Percentiles rank a stretch among this genome's conserved stretches.
phyloP scores from a whole-genome alignment of 2,888 invertebrate genomes.

The Polydrusus tereticollis region DNA sequence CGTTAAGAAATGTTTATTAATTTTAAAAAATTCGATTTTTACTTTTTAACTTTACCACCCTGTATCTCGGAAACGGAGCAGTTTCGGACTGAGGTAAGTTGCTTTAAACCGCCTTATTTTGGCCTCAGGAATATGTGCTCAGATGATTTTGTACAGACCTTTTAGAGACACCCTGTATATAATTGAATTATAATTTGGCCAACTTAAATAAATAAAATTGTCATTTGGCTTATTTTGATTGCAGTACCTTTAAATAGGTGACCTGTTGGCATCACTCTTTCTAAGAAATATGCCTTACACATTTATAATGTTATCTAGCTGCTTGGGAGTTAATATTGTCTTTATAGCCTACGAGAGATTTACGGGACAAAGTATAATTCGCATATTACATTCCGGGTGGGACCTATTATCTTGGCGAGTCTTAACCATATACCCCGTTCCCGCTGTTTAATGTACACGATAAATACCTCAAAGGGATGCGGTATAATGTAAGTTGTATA shows the following conservation, averaged over 20 bases:
- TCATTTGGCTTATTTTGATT: slow-evolving; percentile 17
- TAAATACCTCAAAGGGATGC: slow-evolving; percentile 45
- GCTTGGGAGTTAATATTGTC: slow-evolving; percentile 64
- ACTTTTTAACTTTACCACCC: too few species aligned
- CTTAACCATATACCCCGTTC: slow-evolving; percentile 47
- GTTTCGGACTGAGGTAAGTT: too few species aligned
- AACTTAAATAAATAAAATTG: too few species aligned
- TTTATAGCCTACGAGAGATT: slow-evolving; percentile 65
- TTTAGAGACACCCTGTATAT: too few species aligned
- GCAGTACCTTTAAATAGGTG: slow-evolving; percentile 21
- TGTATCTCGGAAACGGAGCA: too few species aligned
- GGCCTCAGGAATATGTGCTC: too few species aligned
- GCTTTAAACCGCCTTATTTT: too few species aligned
- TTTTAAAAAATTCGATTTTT: too few species aligned
- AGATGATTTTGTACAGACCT: too few species aligned
- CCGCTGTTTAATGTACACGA: slow-evolving; percentile 46
- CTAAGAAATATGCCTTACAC: slow-evolving; percentile 45
- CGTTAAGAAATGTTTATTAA: too few species aligned
- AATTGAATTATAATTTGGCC: too few species aligned
- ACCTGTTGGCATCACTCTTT: slow-evolving; percentile 36
- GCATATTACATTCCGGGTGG: slow-evolving; percentile 64
- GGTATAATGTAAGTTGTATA: slow-evolving; percentile 35
- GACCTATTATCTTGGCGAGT: slow-evolving; percentile 49
- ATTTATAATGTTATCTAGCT: slow-evolving; percentile 52
- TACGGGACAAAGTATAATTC: slow-evolving; percentile 63